Base-by-base conservation (phyloP, 1,140 invertebrate species). In the Zaprionus inermis region DNA sequence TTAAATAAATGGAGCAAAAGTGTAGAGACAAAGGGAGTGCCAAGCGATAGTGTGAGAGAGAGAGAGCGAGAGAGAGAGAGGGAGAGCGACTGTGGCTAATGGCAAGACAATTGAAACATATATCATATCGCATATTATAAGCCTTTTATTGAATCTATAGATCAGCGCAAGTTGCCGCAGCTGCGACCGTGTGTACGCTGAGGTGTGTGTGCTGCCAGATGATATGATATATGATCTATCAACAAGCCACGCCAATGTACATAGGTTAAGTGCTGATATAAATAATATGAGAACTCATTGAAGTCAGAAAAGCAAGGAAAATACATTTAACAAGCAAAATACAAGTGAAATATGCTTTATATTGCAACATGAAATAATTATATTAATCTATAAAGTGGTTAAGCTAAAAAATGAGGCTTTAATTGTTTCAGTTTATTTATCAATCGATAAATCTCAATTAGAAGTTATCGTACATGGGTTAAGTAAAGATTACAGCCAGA, bases 1-100 rank as follows among this genome's bases (percentile, higher is more conserved):
- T 82, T 79, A 86, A 74, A 88, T 88, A 88, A 86, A 82, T 88
- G 76, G 51, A 79, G 79, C 83, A 76, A 70, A 82, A 63, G 49
- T 49, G 44, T 12, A 38, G 18, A 24, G 28, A 20, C 18, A 44
- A 34, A 57, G 38, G 14, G 22, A 64, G 12, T 24, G 34, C 28
- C n/a, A 18, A 51, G 30, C 38, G 16, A 38, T 30, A 28, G 44
- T 32, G 30, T 5, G 7, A 30, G 41, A 28, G 20, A 64, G 11
- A 16, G 12, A 18, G 22, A 22, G 20, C 60, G n/a, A 46, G 10
- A 12, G 44, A 4, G 9, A 10, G 10, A 12, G 7, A 52, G 14
- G 24, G 24, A 18, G 5, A 49, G 44, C 2, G 1, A 38, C 12
- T 10, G 38, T 44, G 16, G 16, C 16, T 49, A 49, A 49, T 49